Conservation (phyloP, 1,140 invertebrate genomes). For the Aethina tumida region DNA sequence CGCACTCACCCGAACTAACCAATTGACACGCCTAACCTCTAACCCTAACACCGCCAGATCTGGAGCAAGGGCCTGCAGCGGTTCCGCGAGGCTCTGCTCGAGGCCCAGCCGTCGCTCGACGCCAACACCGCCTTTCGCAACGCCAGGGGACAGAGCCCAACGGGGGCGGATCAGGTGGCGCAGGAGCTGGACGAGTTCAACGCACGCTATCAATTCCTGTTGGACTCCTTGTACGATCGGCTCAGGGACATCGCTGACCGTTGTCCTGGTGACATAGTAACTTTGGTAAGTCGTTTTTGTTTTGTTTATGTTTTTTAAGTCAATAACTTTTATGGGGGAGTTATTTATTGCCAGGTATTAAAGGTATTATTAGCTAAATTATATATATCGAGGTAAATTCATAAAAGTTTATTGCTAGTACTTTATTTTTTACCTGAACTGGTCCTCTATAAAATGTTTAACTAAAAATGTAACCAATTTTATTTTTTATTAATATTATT, state of each 20-base stretch:
- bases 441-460: too few species aligned
- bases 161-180: conserved; percentile 70
- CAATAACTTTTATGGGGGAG: neutral
- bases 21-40: conserved; percentile 33
- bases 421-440: too few species aligned
- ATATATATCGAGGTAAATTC: too few species aligned
- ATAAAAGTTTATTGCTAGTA: too few species aligned
- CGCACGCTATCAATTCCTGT: conserved; percentile 64
- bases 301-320: too few species aligned
- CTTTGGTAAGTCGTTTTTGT: conserved; percentile 48
- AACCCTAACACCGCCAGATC: conserved; percentile 50
- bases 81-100: conserved; percentile 79
- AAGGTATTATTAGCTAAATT: too few species aligned
- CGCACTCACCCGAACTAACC: conserved; percentile 32
- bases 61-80: conserved; percentile 48
- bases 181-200: conserved; percentile 80
- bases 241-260: conserved; percentile 47
- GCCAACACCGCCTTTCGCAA: conserved; percentile 38
- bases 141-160: conserved; percentile 28
- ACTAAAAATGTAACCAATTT: too few species aligned
- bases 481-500: too few species aligned
- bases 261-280: conserved; percentile 49
- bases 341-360: neutral
- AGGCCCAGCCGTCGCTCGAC: conserved; percentile 74
- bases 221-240: conserved; percentile 61